Percentiles rank a stretch among this genome's conserved stretches.
Conservation (phyloP, 2,113 vertebrate genomes). For the Epinephelus fuscoguttatus region DNA sequence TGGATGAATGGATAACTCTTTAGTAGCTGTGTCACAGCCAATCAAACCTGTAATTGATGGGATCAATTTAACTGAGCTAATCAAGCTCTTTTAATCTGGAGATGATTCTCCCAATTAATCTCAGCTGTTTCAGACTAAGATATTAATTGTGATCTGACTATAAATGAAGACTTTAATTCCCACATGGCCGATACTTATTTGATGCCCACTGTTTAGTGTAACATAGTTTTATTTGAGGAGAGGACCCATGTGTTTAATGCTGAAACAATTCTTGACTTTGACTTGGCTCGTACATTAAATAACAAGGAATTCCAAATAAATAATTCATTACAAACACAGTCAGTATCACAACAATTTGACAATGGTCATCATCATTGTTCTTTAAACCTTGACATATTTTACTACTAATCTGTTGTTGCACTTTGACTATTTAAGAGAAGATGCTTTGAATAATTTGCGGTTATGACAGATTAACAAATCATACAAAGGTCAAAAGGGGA, state of each 20-base stretch:
- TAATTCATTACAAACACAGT: neutral
- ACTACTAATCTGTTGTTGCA: neutral
- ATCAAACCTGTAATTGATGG: conserved; percentile 69
- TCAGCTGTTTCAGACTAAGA: conserved; percentile 55
- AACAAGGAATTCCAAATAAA: neutral
- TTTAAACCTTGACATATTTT: neutral
- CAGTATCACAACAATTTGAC: neutral
- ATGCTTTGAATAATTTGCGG: neutral
- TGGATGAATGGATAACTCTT: conserved; percentile 47
- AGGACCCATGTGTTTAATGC: neutral
- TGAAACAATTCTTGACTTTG: neutral
- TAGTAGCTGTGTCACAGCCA: conserved; percentile 56
- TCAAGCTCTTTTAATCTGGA: conserved; percentile 57
- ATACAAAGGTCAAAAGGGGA: conserved; percentile 9
- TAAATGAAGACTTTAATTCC: conserved; percentile 26
- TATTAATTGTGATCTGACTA: conserved; percentile 44
- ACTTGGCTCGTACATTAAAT: neutral
- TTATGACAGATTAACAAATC: neutral
- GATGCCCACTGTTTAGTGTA: neutral
- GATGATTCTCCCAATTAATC: conserved; percentile 63
- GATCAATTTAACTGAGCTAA: conserved; percentile 63
- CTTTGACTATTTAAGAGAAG: neutral
- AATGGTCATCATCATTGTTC: neutral
- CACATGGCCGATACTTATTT: neutral
- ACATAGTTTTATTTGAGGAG: neutral